These are phyloP conservation scores for Sebastes baramenuke DNA, from an alignment of 2,797 vertebrate species.

Conservation along the genomic window DNA sequence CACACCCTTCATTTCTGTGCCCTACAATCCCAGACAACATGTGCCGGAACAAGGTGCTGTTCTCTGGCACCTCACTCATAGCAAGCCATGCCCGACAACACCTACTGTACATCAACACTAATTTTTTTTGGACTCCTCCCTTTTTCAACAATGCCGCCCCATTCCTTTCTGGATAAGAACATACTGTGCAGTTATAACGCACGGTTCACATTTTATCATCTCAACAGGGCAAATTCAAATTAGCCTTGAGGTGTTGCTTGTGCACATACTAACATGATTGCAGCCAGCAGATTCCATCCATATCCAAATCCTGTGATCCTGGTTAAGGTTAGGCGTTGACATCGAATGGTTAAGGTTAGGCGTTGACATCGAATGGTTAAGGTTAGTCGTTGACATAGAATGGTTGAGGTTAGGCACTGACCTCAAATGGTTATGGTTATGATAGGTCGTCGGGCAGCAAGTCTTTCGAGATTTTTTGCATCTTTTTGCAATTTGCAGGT, in stretches of 20 bases:
- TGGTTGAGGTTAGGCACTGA: too few species aligned
- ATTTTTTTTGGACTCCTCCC: constrained; percentile 51
- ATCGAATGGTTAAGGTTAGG: too few species aligned
- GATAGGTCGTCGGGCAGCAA: too few species aligned
- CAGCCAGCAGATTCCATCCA: neutral
- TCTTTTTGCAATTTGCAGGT: too few species aligned
- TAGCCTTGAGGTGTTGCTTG: neutral
- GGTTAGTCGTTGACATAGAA: too few species aligned
- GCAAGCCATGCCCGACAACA: constrained; percentile 18
- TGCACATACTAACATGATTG: neutral
- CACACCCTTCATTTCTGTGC: constrained; percentile 4
- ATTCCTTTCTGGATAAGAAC: constrained; percentile 19
- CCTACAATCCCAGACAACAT: constrained; percentile 1
- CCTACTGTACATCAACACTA: neutral
- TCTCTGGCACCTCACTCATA: constrained; percentile 8
- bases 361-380: too few species aligned
- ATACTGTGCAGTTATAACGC: neutral
- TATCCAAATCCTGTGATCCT: neutral
- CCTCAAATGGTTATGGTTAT: too few species aligned
- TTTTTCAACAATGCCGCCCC: constrained; percentile 51
- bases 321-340: too few species aligned
- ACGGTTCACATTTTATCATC: neutral
- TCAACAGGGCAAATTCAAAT: neutral
- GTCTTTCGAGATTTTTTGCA: too few species aligned
- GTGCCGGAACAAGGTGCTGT: neutral